Base-by-base conservation (phyloP, 2,888 invertebrate genomes). In the Drepanosiphum platanoidis region DNA sequence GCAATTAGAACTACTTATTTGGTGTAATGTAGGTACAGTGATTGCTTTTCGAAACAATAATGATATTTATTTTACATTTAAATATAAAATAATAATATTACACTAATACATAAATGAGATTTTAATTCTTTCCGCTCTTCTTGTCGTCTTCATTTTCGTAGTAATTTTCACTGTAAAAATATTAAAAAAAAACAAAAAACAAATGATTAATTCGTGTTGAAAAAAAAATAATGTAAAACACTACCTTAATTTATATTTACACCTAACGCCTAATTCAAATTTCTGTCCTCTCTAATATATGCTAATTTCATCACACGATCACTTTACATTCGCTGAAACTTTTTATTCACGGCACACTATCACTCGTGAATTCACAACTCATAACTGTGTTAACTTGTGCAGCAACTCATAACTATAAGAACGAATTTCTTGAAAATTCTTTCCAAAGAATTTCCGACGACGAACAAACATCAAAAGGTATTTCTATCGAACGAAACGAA, bases 101-200 rank as follows among this genome's bases (percentile, higher is more conserved):
- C 64, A 66, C 64, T 71, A 71, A 32, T 74, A 71, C 39, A n/a
- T n/a, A 74, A 68, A 83, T 75, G 83, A 79, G 70, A 86, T 84
- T 61, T 77, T 86, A 84, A 61, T 87, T 87, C 27, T 86, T 87
- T 15, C 42, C 86, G 22, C 68, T 86, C 34, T 86, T 87, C 82
- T 88, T 88, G 52, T 88, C 88, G 75, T 88, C 88, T 87, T 91
- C 92, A 87, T 91, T 92, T 87, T 93, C 93, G 90, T 92, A 93
- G 91, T 92, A 93, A 89, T 93, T 93, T 91, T 93, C 93, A 89
- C 93, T 93, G 92, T 77, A 92, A 93, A 87, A 89, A 86, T 86
- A 79, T 46, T 34, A 7, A 68, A 78, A 46, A 68, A 0, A 15
- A 70, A 70, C 27, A 7, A 68, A 78, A 46, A 68, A 0, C 13